A percentile compares a stretch with the other conserved stretches of the same genome.
phyloP scores from a whole-genome alignment of 1,140 invertebrate genomes.

The Drosophila orena region DNA sequence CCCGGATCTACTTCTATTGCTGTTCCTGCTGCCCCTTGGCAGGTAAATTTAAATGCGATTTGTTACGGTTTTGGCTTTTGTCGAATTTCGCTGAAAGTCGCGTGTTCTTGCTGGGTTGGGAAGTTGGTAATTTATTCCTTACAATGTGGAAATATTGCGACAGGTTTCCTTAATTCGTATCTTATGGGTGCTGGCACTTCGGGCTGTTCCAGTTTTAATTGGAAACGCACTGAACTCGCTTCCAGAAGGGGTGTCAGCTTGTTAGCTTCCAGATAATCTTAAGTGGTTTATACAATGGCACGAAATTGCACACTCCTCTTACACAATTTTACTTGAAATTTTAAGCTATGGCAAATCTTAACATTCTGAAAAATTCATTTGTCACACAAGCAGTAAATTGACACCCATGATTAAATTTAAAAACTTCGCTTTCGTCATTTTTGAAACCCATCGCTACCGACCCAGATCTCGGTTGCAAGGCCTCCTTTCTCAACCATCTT shows the following conservation, averaged over 20 bases:
- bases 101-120: conserved; percentile 37
- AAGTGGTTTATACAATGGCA: too few species aligned
- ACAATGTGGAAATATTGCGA: conserved; percentile 60
- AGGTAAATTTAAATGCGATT: conserved; percentile 84
- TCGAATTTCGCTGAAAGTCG: conserved; percentile 58
- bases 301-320: too few species aligned
- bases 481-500: too few species aligned
- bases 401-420: too few species aligned
- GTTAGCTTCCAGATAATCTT: conserved; percentile 6
- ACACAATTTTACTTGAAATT: too few species aligned
- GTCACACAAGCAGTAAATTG: too few species aligned
- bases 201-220: conserved; percentile 26
- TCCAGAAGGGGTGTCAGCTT: not conserved
- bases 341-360: too few species aligned
- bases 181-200: conserved; percentile 24
- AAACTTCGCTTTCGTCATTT: too few species aligned
- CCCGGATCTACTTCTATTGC: conserved; percentile 22
- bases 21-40: conserved; percentile 25
- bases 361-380: too few species aligned
- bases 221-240: conserved; percentile 2
- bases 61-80: conserved; percentile 80
- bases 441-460: too few species aligned
- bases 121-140: conserved; percentile 19
- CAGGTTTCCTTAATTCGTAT: conserved; percentile 71
- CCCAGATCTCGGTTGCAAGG: too few species aligned